Evolutionary conservation across 1,140 invertebrate genomes (phyloP).

Genomic region (Bilobella aurantiaca): DNA sequence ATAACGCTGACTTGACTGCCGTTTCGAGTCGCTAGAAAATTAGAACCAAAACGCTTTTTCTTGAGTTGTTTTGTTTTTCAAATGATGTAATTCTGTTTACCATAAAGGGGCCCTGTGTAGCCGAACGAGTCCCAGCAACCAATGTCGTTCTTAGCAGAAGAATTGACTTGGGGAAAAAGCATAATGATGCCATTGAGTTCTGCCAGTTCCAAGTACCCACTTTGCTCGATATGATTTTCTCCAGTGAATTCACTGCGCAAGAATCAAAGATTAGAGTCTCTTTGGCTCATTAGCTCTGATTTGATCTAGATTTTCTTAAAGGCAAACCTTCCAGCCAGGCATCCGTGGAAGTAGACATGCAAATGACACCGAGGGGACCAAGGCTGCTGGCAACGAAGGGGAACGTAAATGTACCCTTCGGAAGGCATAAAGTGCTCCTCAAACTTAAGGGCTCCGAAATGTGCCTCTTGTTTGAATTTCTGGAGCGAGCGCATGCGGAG

Average conservation of each 20-base stretch:
- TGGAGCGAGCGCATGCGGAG: neutral
- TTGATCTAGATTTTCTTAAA: too few relatives aligned
- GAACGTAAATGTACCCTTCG: slow-evolving; percentile 4
- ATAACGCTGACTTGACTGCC: neutral
- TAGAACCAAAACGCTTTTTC: neutral
- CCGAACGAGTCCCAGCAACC: slow-evolving; percentile 25
- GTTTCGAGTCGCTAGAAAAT: neutral
- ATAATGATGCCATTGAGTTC: slow-evolving; percentile 27
- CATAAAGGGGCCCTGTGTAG: slow-evolving; percentile 10
- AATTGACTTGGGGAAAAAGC: slow-evolving; percentile 25
- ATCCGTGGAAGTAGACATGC: slow-evolving; percentile 7
- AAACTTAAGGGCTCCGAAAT: neutral
- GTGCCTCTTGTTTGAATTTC: neutral
- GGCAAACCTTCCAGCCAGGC: neutral
- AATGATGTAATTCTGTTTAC: slow-evolving; percentile 4
- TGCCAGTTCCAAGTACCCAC: slow-evolving; percentile 26
- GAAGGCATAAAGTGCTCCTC: neutral
- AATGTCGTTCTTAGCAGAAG: slow-evolving; percentile 15
- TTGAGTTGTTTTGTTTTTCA: neutral
- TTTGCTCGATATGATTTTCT: slow-evolving; percentile 23
- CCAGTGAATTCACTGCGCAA: slow-evolving; percentile 29
- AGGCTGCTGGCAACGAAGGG: neutral
- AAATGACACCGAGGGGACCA: neutral
- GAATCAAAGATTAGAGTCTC: too few relatives aligned
- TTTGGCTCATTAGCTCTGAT: too few relatives aligned